Base-by-base conservation (phyloP, 2,797 vertebrate species). In the Malacoraja senta region DNA sequence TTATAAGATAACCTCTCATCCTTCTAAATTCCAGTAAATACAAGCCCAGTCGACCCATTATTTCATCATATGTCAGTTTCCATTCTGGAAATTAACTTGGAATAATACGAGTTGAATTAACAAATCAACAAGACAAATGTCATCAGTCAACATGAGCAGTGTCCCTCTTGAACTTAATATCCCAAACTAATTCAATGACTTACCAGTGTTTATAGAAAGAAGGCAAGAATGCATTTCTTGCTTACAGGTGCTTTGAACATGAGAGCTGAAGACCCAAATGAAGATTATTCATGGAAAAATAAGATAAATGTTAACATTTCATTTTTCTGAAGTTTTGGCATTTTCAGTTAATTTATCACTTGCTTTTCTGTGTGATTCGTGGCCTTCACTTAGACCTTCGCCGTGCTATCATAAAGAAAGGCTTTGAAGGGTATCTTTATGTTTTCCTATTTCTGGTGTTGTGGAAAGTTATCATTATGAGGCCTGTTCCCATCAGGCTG, bases 61-160 rank as follows among this genome's bases (percentile, higher is more conserved):
- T 53, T 53, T 53, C 44, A 53, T 53, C 44, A 53, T 53, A 53
- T 53, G 44, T 53, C 44, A 53, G 4, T 53, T 4, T 4, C 44
- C 44, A 53, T 53, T 53, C 44, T 53, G 44, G 44, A 53, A 53
- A 53, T 53, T 53, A 53, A 53, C 44, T 53, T 53, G 4, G 44
- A 53, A 53, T 53, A 53, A 53, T 53, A 53, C 44, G 4, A 53
- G 4, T 53, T 53, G 44, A 53, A 53, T 4, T 53, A 53, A 53
- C 44, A 96, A 96, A 95, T 96, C 96, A 96, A 94, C 93, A 94
- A 94, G 19, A 35, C 38, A 71, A 13, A 29, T 26, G 35, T 19
- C 17, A 61, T 86, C 58, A 84, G 53, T 84, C 53, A 84, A 26
- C 26, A n/a, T 38, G 26, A 13, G 19, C 7, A 0, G 38, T 38